Evolutionary conservation across 1,140 invertebrate genomes (phyloP), one percentile per base, ranked within the genome.

Genomic region (Leptoteleia sp.): DNA sequence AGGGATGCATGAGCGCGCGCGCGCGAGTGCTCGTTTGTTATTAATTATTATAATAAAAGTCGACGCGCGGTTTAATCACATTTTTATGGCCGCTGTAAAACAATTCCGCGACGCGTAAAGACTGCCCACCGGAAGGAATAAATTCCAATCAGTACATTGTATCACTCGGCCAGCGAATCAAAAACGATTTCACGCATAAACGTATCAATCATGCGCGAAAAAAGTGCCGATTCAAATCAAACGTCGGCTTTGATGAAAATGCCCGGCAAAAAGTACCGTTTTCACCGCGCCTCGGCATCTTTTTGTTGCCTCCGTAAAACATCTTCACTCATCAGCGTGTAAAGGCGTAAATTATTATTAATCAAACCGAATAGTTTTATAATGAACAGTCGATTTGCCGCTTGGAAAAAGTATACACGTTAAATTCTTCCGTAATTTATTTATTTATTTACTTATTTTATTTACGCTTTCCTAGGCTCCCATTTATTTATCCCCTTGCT

Each of bases 41-140:
- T 65, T 75, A 65, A 65, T 65, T 61, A 75, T 75, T 59, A 65
- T 59, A 65, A 65, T 65, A 59, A 67, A 65, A 65, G 70, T 45
- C 11, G 43, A 64, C 42, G 40, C 59, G 19, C 62, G 43, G 45
- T 42, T 64, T 54, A 68, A 62, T 40, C 11, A 35, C 16, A 57
- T 57, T 78, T 70, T 70, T 43, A 62, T 62, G 33, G 22, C 0
- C 31, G 15, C 42, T 47, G 50, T 76, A 76, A 76, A 75, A 61
- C 50, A 43, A 59, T n/a, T 61, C 47, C 65, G 42, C 29, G 45
- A 61, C 54, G 40, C 22, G 25, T 8, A 22, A 48, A 55, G 16
- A 35, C 43, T 43, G 25, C 17, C 17, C 29, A 37, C 45, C 38
- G 38, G 52, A 77, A 71, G 75, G 31, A 71, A 77, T 77, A 71